Evolutionary conservation across 2,888 invertebrate genomes (phyloP), one percentile per base, ranked within the genome.

Genomic region (Lasioglossum oenotherae): DNA sequence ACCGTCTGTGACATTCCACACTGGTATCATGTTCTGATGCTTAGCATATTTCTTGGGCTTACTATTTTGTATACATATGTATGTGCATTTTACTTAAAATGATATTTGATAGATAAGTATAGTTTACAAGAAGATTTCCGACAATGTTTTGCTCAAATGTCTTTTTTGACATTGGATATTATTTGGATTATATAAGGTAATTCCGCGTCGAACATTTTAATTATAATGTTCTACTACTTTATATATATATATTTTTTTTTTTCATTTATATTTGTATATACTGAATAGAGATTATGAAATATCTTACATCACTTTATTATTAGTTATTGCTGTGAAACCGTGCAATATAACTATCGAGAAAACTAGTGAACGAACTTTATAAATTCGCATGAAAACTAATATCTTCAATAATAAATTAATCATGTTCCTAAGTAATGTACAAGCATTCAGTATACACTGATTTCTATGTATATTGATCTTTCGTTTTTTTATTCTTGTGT

Each of bases 41-140:
- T 81, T 81, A 44, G 69, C 57, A 88, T 83, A 86, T 84, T 89
- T 85, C 38, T 85, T 82, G 82, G 81, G 82, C 87, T 87, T 85
- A 85, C 85, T 82, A 90, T 90, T 92, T 91, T 91, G 79, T 91
- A 92, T 84, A 90, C 87, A 60, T 79, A 77, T 80, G 78, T 78
- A 81, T 80, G 81, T 86, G 89, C 86, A 90, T 89, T 86, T 91
- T 90, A 88, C 88, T 89, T 90, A 84, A 90, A 84, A 84, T 86
- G 84, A 84, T 84, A 78, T 79, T 77, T 86, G 81, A 82, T 82
- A 85, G 84, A 79, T 72, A 80, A 84, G 73, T 12, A n/a, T 60
- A 81, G 77, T 78, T 67, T 78, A 74, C 19, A 64, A 85, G n/a
- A 74, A 35, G 31, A 80, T 46, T 81, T 73, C 57, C 80, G 38